These are phyloP conservation scores for Muschampia plurimacula DNA, from an alignment of 2,888 invertebrate species.

Conservation along the genomic window DNA sequence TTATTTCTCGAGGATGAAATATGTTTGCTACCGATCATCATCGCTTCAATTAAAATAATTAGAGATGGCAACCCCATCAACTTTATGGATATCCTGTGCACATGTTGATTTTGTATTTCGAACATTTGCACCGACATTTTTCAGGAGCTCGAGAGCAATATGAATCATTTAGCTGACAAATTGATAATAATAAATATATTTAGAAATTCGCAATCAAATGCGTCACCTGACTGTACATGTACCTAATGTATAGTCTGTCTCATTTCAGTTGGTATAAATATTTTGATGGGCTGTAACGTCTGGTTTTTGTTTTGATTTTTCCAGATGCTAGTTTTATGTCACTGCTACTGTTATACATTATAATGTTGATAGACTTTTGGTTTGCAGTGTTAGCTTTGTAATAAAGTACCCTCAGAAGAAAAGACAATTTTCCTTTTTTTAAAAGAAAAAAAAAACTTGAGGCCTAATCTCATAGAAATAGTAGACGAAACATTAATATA, in stretches of 20 bases:
- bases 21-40: slow-evolving; percentile 16
- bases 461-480: too few relatives aligned
- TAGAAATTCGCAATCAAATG: slow-evolving; percentile 24
- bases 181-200: slow-evolving; percentile 37
- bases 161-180: slow-evolving; percentile 62
- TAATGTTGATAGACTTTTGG: too few relatives aligned
- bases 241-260: not conserved
- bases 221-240: slow-evolving; percentile 16
- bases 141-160: slow-evolving; percentile 49
- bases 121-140: slow-evolving; percentile 49
- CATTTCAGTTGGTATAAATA: slow-evolving; percentile 8
- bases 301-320: slow-evolving; percentile 38
- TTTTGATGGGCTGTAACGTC: slow-evolving; percentile 24
- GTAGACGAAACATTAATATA: too few relatives aligned
- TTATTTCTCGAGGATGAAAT: not conserved
- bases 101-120: slow-evolving; percentile 53
- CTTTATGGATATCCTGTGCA: slow-evolving; percentile 52
- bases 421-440: too few relatives aligned
- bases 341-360: slow-evolving; percentile 10
- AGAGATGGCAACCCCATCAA: slow-evolving; percentile 25
- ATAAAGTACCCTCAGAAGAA: too few relatives aligned
- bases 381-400: not conserved
- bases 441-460: too few relatives aligned
- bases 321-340: slow-evolving; percentile 40
- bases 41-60: slow-evolving; percentile 36